Evolutionary conservation across 1,140 invertebrate species (phyloP).

Genomic region (Oreohelix idahoensis): DNA sequence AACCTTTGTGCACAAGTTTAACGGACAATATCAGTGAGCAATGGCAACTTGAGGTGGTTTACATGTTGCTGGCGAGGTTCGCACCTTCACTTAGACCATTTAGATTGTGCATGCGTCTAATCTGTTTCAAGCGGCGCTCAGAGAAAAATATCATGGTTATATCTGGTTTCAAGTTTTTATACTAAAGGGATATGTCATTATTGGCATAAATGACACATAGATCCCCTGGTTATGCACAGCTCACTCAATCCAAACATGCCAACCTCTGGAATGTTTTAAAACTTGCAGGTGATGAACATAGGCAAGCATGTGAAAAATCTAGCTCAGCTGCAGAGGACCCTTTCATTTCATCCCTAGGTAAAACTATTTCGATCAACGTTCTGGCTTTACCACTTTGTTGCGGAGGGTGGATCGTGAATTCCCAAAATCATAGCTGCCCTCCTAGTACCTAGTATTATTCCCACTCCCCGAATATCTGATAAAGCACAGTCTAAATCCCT

Average conservation of each 20-base stretch:
- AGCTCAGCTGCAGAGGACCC: background rate
- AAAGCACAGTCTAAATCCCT: conserved; percentile 90
- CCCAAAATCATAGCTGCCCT: conserved; percentile 92
- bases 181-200: background rate
- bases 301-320: background rate
- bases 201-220: background rate
- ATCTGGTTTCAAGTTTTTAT: conserved; percentile 38
- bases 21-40: conserved; percentile 70
- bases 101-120: conserved; percentile 70
- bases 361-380: conserved; percentile 45
- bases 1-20: conserved; percentile 69
- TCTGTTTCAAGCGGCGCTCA: conserved; percentile 50
- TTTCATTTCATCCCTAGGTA: conserved; percentile 8
- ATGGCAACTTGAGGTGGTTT: conserved; percentile 66
- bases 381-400: conserved; percentile 84
- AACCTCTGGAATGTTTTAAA: conserved; percentile 3
- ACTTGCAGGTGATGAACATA: background rate
- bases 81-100: conserved; percentile 46
- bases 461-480: conserved; percentile 92
- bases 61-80: conserved; percentile 48
- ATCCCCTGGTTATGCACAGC: background rate
- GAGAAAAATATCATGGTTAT: conserved; percentile 51
- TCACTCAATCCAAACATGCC: conserved; percentile 11
- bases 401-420: conserved; percentile 94
- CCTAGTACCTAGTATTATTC: conserved; percentile 89